Base-by-base conservation (phyloP, 2,888 invertebrate genomes). In the Drepanosiphum platanoidis region DNA sequence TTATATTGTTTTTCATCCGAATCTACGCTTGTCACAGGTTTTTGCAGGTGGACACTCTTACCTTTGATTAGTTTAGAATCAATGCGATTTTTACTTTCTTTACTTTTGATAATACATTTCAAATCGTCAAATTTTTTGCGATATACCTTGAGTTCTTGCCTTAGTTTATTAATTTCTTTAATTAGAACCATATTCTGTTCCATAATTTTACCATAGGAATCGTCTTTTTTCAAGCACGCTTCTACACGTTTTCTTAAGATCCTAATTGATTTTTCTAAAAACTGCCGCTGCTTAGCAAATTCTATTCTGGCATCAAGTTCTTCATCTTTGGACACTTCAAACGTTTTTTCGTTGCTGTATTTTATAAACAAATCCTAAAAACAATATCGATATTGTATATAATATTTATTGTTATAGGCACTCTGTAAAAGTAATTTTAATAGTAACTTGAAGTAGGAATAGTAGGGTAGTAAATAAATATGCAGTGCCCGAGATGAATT, bases 291-390 rank as follows among this genome's bases (percentile, higher is more conserved):
- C 18, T 71, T 77, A 3, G n/a, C 13, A 78, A 72, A 83, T 66
- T 86, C 70, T n/a, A 27, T 27, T 66, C 66, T 66, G 27, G 39
- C 22, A 9, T 84, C 84, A n/a, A 66, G 9, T 9, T 74, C 79
- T 79, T 86, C 86, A 34, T 70, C 68, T 68, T 58, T 68, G 9
- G 66, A 84, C 30, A 30, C 27, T 84, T 70, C 39, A 39, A 77
- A 75, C 13, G 68, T 5, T 66, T 79, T 79, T 64, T 74, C 70
- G 11, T 61, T 72, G 7, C 61, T 42, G 18, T 86, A 79, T 79
- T 86, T 86, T 18, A 66, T 39, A 42, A 79, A 68, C n/a, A 86
- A 86, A 52, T 86, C 78, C 86, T 86, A 18, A 22, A 84, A 66
- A 39, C 8, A 36, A 68, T 18, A 30, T 46, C 30, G 32, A 52